phyloP scores from a whole-genome alignment of 2,113 vertebrate species.

The Haemorhous mexicanus region DNA sequence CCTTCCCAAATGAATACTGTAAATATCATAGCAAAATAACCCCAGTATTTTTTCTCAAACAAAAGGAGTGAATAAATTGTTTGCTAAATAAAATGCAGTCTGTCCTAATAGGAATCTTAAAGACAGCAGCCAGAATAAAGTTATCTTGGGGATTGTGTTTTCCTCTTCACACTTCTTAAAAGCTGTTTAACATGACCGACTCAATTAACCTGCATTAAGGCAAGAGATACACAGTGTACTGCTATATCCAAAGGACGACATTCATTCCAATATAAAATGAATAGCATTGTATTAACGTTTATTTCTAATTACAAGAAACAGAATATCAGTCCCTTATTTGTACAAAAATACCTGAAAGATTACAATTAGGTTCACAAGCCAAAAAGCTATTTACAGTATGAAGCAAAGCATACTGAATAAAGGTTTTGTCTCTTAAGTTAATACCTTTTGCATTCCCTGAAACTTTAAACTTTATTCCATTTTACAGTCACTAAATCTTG shows the following conservation, averaged over 20 bases:
- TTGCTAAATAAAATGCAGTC: not conserved
- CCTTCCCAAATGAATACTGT: not conserved
- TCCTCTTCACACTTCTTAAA: not conserved
- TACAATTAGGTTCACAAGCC: slow-evolving; percentile 93
- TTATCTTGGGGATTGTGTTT: not conserved
- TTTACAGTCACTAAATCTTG: slow-evolving; percentile 76
- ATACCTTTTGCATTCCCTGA: slow-evolving; percentile 88
- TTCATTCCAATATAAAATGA: slow-evolving; percentile 62
- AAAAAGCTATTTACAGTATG: slow-evolving; percentile 90
- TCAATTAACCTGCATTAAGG: not conserved
- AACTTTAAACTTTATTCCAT: slow-evolving; percentile 73
- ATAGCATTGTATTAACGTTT: slow-evolving; percentile 94
- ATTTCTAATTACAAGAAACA: slow-evolving; percentile 98
- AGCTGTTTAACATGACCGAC: not conserved
- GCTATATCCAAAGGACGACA: slow-evolving; percentile 38
- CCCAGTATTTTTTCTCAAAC: not conserved
- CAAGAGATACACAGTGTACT: not conserved
- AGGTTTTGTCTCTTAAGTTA: slow-evolving; percentile 82
- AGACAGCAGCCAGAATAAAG: not conserved
- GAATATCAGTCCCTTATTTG: slow-evolving; percentile 96
- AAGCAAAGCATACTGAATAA: slow-evolving; percentile 87
- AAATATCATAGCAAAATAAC: not conserved
- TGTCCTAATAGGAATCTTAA: not conserved
- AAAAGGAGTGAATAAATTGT: not conserved
- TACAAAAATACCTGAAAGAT: slow-evolving; percentile 99